phyloP scores from a whole-genome alignment of 2,888 invertebrate genomes.

The Drosophila atripex region DNA sequence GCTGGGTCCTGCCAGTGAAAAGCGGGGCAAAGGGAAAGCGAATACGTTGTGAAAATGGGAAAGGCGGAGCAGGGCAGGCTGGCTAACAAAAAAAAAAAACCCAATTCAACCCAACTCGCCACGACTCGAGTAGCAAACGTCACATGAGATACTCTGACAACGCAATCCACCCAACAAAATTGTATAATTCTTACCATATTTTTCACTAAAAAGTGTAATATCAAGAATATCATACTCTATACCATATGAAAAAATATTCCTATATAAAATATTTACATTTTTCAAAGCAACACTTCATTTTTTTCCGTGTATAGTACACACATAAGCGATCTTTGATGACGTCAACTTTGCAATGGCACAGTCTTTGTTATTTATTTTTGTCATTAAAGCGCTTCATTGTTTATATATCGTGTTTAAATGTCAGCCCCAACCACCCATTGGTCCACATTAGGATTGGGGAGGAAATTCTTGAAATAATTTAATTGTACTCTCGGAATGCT shows the following conservation, averaged over 20 bases:
- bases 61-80: slow-evolving; percentile 3
- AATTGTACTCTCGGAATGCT: slow-evolving; percentile 16
- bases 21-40: slow-evolving; percentile 16
- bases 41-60: slow-evolving; percentile 7
- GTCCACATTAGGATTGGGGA: not conserved
- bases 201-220: not conserved
- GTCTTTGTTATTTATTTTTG: slow-evolving; percentile 71
- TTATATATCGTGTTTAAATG: slow-evolving; percentile 66
- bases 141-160: slow-evolving; percentile 31
- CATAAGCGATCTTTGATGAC: slow-evolving; percentile 38
- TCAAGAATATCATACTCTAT: no score
- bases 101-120: slow-evolving; percentile 37
- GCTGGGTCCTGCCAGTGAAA: slow-evolving; percentile 2
- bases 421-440: slow-evolving; percentile 34
- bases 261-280: not conserved
- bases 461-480: slow-evolving; percentile 33
- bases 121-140: slow-evolving; percentile 43
- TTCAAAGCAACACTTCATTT: not conserved
- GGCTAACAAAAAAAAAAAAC: slow-evolving; percentile 19
- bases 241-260: no score
- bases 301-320: not conserved
- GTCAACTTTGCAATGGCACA: slow-evolving; percentile 47
- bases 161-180: not conserved
- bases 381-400: slow-evolving; percentile 62
- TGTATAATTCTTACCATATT: not conserved